Evolutionary conservation across 1,140 invertebrate genomes (phyloP), one percentile per base, ranked within the genome.

Genomic region (Sitophilus oryzae): DNA sequence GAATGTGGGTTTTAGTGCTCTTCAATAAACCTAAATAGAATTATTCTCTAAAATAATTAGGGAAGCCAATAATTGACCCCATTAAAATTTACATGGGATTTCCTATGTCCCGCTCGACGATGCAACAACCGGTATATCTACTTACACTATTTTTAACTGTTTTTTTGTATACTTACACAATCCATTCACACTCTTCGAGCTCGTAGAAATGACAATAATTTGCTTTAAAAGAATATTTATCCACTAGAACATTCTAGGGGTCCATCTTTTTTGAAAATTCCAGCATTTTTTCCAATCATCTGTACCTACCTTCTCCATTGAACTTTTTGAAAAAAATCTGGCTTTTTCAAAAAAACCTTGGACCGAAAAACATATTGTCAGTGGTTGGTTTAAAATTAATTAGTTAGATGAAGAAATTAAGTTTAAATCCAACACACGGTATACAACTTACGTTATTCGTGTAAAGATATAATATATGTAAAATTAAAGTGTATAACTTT

Each of bases 191-290:
- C 18, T 22, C 11, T 37, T 14, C 23, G 23, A 66, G 65, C 65
- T 66, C 59, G 64, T 62, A 64, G 57, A 61, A 54, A 48, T 63
- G 64, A 66, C 64, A 66, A 66, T 64, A 62, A 66, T 59, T 66
- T 66, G 64, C 64, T 66, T 66, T 65, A 59, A 63, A 54, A 36
- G 21, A 56, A 54, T 54, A 54, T 54, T 54, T 11, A 54, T 54
- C 36, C 22, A 54, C 38, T 52, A 52, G 51, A 36, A 21, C 35
- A 25, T 36, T 46, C 41, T 23, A 43, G 25, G 11, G 25, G 25
- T 30, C 25, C 25, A 11, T 30, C 11, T 30, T 30, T 30, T 30
- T 11, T 6, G 11, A 30, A 11, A 30, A 5, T 30, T 11, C 25
- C 25, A 5, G 25, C 25, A 30, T 11, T 30, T 30, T 11, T n/a